These are phyloP conservation scores for Eudyptes chrysolophus DNA, from an alignment of 2,113 vertebrate species.

Conservation along the genomic window DNA sequence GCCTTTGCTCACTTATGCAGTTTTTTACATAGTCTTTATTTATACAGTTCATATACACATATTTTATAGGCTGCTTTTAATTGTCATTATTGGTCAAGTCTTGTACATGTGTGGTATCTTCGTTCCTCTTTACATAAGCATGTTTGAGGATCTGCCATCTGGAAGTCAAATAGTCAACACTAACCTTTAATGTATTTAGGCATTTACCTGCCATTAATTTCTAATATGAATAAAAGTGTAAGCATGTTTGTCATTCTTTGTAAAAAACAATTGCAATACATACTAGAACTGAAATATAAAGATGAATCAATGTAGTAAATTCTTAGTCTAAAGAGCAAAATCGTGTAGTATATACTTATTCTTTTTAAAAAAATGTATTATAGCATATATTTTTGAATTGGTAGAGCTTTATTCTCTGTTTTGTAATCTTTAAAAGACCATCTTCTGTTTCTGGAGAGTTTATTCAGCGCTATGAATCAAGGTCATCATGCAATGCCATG, in stretches of 20 bases:
- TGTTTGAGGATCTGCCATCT: neutral
- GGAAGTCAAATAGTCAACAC: neutral
- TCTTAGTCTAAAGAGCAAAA: neutral
- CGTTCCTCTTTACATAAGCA: neutral
- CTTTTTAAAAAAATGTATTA: neutral
- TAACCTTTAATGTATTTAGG: neutral
- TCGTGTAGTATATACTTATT: neutral
- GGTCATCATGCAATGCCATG: rapidly evolving
- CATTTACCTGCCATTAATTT: neutral
- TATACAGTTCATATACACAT: neutral
- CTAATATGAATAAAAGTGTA: neutral
- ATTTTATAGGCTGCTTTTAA: neutral
- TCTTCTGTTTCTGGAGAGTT: neutral
- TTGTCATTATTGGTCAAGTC: neutral
- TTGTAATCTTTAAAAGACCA: neutral
- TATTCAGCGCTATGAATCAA: neutral
- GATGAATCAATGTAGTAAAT: neutral
- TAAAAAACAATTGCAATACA: neutral
- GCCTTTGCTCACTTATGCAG: neutral
- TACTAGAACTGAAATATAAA: neutral
- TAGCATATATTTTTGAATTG: neutral
- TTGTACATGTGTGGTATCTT: neutral
- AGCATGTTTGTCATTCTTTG: neutral
- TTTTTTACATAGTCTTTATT: neutral
- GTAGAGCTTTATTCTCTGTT: neutral